Percentiles rank a stretch among this genome's conserved stretches.
Evolutionary conservation across 2,797 vertebrate genomes (phyloP).

Genomic region (Hippocampus kuda): DNA sequence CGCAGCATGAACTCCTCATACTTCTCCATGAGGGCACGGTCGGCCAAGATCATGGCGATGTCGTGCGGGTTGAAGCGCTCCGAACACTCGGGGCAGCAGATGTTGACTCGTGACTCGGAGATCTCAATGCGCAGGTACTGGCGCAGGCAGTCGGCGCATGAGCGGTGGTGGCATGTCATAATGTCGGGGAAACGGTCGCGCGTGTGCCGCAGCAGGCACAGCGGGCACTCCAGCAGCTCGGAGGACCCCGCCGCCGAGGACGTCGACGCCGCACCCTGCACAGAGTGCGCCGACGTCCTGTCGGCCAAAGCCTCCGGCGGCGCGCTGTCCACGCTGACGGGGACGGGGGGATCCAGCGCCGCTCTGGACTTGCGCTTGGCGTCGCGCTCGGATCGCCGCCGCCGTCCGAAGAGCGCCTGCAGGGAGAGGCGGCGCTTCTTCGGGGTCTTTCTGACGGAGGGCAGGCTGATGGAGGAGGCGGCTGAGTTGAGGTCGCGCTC

Average conservation of each 20-base stretch:
- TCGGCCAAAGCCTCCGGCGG: slow-evolving; percentile 80
- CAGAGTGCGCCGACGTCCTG: slow-evolving; percentile 68
- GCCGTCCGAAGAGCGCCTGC: slow-evolving; percentile 79
- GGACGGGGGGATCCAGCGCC: slow-evolving; percentile 53
- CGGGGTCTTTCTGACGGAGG: slow-evolving; percentile 86
- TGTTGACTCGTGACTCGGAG: slow-evolving; percentile 94
- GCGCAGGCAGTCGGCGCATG: slow-evolving; percentile 92
- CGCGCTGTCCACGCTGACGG: slow-evolving; percentile 80
- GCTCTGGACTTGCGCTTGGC: slow-evolving; percentile 76
- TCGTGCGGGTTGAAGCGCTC: slow-evolving; percentile 97
- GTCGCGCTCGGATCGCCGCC: slow-evolving; percentile 50
- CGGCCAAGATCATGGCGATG: slow-evolving; percentile 88
- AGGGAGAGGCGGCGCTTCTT: slow-evolving; percentile 90
- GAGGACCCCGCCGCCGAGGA: slow-evolving; percentile 66
- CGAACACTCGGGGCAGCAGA: slow-evolving; percentile 95
- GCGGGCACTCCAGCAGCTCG: slow-evolving; percentile 89
- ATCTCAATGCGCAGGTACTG: slow-evolving; percentile 98
- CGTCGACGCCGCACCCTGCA: slow-evolving; percentile 50
- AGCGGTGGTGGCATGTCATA: slow-evolving; percentile 97
- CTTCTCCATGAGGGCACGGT: slow-evolving; percentile 93
- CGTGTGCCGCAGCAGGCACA: slow-evolving; percentile 88
- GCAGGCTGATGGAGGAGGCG: slow-evolving; percentile 85
- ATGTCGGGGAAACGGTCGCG: slow-evolving; percentile 94
- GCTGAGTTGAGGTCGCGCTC: slow-evolving; percentile 93
- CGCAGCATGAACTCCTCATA: slow-evolving; percentile 99